Evolutionary conservation across 2,888 invertebrate species (phyloP), one percentile per base, ranked within the genome.

Genomic region (Cephonodes hylas): DNA sequence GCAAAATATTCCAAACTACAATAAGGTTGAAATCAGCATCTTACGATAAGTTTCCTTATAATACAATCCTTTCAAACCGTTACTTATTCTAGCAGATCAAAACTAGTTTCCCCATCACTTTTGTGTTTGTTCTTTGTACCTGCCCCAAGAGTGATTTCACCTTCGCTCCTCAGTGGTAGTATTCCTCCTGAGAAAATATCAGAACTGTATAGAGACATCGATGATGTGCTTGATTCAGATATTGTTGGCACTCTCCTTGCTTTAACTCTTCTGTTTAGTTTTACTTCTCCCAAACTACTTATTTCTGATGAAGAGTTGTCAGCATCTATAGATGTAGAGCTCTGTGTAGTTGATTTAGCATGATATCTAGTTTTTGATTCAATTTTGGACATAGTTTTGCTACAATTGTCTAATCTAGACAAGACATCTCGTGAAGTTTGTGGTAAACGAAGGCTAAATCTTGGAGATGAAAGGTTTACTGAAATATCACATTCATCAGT

Each of bases 211-310:
- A 79, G 80, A 10, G 87, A 82, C 2, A 68, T 59, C 8, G 75
- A 71, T 13, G 86, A 82, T 2, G 81, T 81, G 69, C 85, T 85
- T 10, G 84, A 82, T 57, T 88, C 89, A 1, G 87, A 85, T 63
- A 83, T 67, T 10, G 83, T 74, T 2, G 74, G 64, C 13, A 81
- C 67, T 67, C 73, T 79, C 62, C 64, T 76, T 64, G 77, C 83
- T 10, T 66, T 73, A 13, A 80, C 62, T 59, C 69, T 81, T 62
- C 72, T 81, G 66, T 79, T 85, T n/a, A 84, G 66, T 64, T 76
- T 87, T 1, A 91, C 75, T 78, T 92, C 90, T 20, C 92, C 92
- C 67, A 91, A 79, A 70, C 92, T 92, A 67, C 89, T 90, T n/a
- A 91, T 75, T 65, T 91, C 91, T 42, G 91, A 88, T 1, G 90